phyloP scores from a whole-genome alignment of 2,113 vertebrate species.

The Orcinus orca region DNA sequence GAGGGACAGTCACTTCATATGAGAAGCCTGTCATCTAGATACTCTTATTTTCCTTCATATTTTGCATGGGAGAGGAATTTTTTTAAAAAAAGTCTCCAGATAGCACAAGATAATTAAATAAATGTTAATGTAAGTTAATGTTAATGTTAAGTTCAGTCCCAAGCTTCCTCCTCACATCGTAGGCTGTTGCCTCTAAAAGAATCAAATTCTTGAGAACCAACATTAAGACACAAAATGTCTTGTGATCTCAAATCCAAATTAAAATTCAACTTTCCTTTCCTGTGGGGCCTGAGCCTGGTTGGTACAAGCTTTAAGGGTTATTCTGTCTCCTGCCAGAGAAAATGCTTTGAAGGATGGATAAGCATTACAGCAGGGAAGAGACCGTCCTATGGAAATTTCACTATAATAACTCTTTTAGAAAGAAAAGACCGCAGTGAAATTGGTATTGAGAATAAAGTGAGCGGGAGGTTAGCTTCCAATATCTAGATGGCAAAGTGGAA shows the following conservation, averaged over 20 bases:
- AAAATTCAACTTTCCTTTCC: background rate
- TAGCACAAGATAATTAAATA: background rate
- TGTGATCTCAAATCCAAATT: background rate
- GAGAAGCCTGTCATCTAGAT: background rate
- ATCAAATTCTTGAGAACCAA: background rate
- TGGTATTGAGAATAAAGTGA: background rate
- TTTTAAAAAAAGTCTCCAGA: background rate
- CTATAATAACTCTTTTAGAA: background rate
- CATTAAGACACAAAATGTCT: background rate
- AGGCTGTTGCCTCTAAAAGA: background rate
- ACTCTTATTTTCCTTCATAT: background rate
- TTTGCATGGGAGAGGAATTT: background rate
- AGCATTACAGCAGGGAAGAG: background rate
- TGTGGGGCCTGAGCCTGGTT: background rate
- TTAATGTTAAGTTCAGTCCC: background rate
- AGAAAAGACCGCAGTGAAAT: background rate
- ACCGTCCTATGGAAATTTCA: background rate
- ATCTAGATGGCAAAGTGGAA: background rate
- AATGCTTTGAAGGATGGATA: background rate
- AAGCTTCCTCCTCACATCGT: background rate
- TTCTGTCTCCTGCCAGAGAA: background rate
- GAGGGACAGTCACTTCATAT: background rate
- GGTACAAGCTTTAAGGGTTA: background rate
- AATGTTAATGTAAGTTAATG: background rate
- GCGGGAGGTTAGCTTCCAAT: background rate